phyloP scores from a whole-genome alignment of 2,113 vertebrate genomes.

The Poecilia latipinna region DNA sequence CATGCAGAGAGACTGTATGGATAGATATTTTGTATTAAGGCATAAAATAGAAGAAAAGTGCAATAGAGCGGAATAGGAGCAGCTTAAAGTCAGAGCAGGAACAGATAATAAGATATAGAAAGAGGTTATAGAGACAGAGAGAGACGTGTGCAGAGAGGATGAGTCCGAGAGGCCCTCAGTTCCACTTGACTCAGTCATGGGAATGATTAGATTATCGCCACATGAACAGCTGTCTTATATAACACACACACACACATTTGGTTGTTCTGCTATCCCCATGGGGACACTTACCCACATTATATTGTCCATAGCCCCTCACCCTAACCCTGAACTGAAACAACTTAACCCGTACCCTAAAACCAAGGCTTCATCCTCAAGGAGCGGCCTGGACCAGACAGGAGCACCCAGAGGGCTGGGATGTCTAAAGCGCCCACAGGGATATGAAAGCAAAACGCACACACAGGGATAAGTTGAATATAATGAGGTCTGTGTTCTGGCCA shows the following conservation, averaged over 20 bases:
- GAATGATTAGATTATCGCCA: constrained; percentile 78
- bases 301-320: neutral
- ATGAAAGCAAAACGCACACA: constrained; percentile 11
- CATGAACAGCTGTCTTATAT: constrained; percentile 78
- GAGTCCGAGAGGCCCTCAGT: constrained; percentile 65
- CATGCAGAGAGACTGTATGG: no score
- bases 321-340: neutral
- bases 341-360: constrained; percentile 4
- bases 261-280: constrained; percentile 19
- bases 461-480: constrained; percentile 47
- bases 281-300: constrained; percentile 8
- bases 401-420: neutral
- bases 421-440: neutral
- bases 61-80: constrained; percentile 22
- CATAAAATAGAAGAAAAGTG: constrained; percentile 12
- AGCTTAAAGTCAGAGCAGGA: neutral
- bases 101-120: constrained; percentile 13
- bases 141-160: constrained; percentile 47
- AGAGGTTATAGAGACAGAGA: constrained; percentile 25
- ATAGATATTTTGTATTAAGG: no score
- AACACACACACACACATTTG: constrained; percentile 55
- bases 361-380: neutral
- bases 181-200: constrained; percentile 73
- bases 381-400: neutral
- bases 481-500: constrained; percentile 41